phyloP scores from a whole-genome alignment of 2,888 invertebrate species.

The Nomada fabriciana region DNA sequence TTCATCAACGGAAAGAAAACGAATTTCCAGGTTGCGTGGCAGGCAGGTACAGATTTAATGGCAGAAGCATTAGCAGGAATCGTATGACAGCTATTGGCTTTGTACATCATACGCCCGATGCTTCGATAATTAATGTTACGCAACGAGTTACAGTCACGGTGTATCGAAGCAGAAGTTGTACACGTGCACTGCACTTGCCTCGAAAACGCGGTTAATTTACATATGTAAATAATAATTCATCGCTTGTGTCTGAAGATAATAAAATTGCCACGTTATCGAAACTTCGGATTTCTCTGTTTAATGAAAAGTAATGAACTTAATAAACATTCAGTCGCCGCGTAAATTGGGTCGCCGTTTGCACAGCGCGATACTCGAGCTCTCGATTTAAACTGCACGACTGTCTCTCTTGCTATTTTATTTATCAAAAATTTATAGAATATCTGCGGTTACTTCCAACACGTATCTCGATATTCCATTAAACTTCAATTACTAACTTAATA shows the following conservation, averaged over 20 bases:
- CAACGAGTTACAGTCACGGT: neutral
- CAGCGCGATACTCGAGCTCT: too few relatives aligned
- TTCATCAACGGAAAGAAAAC: neutral
- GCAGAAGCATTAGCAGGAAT: neutral
- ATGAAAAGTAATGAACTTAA: constrained; percentile 31
- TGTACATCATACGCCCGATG: neutral
- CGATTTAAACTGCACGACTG: neutral
- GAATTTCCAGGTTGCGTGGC: neutral
- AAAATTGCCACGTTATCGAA: constrained; percentile 30
- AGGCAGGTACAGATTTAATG: neutral
- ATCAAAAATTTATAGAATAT: neutral
- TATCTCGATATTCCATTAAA: too few relatives aligned
- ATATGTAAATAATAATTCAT: constrained; percentile 28
- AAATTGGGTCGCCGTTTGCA: neutral
- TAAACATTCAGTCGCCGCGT: neutral
- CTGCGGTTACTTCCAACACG: neutral
- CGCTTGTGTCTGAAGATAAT: neutral
- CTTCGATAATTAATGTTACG: constrained; percentile 22
- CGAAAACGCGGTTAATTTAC: constrained; percentile 9
- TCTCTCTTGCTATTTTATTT: neutral
- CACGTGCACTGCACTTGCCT: neutral
- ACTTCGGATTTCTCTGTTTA: neutral
- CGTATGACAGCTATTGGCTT: neutral
- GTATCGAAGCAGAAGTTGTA: neutral
- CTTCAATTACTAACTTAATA: too few relatives aligned